Evolutionary conservation across 2,797 vertebrate genomes (phyloP).

Genomic region (Leptodactylus fallax): DNA sequence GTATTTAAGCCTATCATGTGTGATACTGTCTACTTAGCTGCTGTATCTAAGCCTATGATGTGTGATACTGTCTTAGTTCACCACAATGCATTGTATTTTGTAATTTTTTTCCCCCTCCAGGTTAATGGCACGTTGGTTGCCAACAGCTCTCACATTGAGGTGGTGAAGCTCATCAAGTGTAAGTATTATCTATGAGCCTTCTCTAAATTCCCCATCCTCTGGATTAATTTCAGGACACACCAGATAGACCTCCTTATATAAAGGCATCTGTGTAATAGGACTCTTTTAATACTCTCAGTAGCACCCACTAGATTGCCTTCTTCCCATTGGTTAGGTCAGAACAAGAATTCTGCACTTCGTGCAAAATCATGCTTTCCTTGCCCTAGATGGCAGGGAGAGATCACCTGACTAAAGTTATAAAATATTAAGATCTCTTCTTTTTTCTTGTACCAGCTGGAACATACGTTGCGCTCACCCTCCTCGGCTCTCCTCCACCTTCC

Average conservation of each 20-base stretch:
- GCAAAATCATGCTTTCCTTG: too few species aligned
- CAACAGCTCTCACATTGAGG: slow-evolving; percentile 93
- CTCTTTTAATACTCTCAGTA: too few species aligned
- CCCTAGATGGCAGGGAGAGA: too few species aligned
- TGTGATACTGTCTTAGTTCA: neutral
- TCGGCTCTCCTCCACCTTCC: slow-evolving; percentile 85
- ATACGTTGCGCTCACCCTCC: slow-evolving; percentile 90
- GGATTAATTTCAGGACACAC: neutral
- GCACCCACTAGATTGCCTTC: too few species aligned
- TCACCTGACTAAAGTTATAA: too few species aligned
- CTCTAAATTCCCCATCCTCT: neutral
- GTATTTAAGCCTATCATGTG: neutral
- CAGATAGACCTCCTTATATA: too few species aligned
- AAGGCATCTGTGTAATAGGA: too few species aligned
- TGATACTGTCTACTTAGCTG: neutral
- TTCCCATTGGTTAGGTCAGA: too few species aligned
- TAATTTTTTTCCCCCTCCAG: slow-evolving; percentile 69
- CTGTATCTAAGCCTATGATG: neutral
- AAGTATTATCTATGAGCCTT: slow-evolving; percentile 71
- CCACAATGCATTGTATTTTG: neutral
- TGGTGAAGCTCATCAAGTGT: slow-evolving; percentile 98
- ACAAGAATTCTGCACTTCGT: too few species aligned
- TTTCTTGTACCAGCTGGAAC: slow-evolving; percentile 81
- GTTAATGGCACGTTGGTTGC: slow-evolving; percentile 92
- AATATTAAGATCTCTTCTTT: neutral